Base-by-base conservation (phyloP, 1,140 invertebrate genomes). In the Hycleus cichorii region DNA sequence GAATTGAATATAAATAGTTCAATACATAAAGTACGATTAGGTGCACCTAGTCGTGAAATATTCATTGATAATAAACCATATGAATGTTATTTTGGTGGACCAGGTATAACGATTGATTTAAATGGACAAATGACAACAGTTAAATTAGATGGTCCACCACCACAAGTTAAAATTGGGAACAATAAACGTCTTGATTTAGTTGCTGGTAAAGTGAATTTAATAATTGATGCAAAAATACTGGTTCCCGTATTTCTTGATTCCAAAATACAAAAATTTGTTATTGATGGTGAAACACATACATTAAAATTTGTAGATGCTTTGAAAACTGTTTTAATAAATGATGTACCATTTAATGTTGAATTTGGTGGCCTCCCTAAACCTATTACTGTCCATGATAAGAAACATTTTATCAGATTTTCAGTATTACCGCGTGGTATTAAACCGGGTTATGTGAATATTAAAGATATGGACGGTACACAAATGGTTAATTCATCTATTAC, bases 291-390 rank as follows among this genome's bases (percentile, higher is more conserved):
- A 47, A 79, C 84, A 27, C 85, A 90, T 70, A 87, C 88, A 1
- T 69, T 93, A 2, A 83, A 89, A 63, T 93, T 94, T 72, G 85
- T 84, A 7, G 87, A 93, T 67, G 78, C 85, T 0, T 77, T 93
- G 10, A 75, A 81, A 57, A 88, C 84, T 4, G 87, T 89, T 1
- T 69, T 91, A n/a, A 82, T 95, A 7, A 92, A 95, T 69, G 90
- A 91, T 43, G 80, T 84, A 64, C 84, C 88, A 1, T 91, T 92
- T 69, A 82, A 86, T 69, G 83, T 90, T 2, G 86, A 93, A 59
- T 97, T 95, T 78, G 95, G 94, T 47, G 95, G 93, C 7, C 78
- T 95, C 42, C 93, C 94, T 0, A 91, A 93, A 68, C 86, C 92
- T 1, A 86, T 95, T 50, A 81, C 87, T 49, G 80, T 96, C 26